Conservation (phyloP, 2,888 invertebrate species). For the Merodon equestris region DNA sequence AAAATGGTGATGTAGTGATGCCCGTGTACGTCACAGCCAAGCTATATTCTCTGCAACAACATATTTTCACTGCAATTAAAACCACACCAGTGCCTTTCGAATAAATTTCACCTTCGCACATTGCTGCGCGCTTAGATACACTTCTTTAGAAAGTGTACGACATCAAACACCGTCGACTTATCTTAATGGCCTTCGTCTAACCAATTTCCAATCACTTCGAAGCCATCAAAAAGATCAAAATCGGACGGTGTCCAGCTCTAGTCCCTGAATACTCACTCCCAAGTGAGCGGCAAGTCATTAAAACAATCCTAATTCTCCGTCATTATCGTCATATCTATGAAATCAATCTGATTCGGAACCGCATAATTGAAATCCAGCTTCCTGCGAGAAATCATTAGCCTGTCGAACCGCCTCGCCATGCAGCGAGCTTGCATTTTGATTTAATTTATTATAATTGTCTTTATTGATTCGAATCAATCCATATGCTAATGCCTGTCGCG, state of each 20-base stretch:
- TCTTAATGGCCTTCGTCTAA: constrained; percentile 44
- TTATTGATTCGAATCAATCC: constrained; percentile 38
- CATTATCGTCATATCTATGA: constrained; percentile 49
- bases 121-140: not conserved
- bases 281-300: constrained; percentile 41
- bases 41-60: too few species aligned
- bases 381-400: constrained; percentile 31
- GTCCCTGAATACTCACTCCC: constrained; percentile 15
- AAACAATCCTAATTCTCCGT: constrained; percentile 38
- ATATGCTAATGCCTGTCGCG: constrained; percentile 16
- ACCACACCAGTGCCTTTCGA: constrained; percentile 13
- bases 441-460: not conserved
- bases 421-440: constrained; percentile 22
- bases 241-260: constrained; percentile 4
- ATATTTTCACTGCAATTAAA: too few species aligned
- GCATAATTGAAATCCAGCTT: constrained; percentile 58
- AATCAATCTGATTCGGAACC: constrained; percentile 53
- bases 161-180: constrained; percentile 30
- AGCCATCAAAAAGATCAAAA: constrained; percentile 42
- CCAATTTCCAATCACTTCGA: constrained; percentile 34
- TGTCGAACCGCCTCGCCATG: not conserved
- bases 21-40: too few species aligned
- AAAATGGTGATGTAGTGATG: too few species aligned
- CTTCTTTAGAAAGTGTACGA: constrained; percentile 42
- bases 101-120: not conserved